Evolutionary conservation across 1,140 invertebrate species (phyloP).

Genomic region (Mercenaria mercenaria): DNA sequence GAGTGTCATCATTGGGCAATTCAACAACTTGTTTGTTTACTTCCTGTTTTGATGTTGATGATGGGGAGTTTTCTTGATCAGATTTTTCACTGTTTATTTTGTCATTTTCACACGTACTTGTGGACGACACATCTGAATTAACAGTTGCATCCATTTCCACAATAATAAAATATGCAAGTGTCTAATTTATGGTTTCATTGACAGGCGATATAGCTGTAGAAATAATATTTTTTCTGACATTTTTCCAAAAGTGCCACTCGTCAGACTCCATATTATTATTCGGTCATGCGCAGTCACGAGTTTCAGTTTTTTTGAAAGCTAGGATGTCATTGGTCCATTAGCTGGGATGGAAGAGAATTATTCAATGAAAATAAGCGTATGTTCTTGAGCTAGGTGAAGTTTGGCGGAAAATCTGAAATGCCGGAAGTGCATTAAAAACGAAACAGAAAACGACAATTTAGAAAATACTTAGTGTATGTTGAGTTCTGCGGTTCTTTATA

Average conservation of each 20-base stretch:
- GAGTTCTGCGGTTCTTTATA: too few species aligned
- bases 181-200: not conserved
- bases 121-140: not conserved
- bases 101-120: not conserved
- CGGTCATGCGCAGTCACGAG: conserved; percentile 30
- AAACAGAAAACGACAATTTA: not conserved
- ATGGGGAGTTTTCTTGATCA: conserved; percentile 51
- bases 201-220: not conserved
- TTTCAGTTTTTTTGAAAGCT: not conserved
- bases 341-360: not conserved
- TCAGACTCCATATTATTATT: conserved; percentile 65
- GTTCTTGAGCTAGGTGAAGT: not conserved
- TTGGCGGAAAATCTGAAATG: conserved; percentile 57
- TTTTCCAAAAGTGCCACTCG: conserved; percentile 21
- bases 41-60: conserved; percentile 66
- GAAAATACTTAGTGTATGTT: too few species aligned
- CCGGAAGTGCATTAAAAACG: conserved; percentile 27
- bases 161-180: not conserved
- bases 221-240: not conserved
- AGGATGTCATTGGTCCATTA: not conserved
- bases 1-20: not conserved
- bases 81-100: not conserved
- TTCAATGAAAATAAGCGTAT: conserved; percentile 19
- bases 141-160: conserved; percentile 25
- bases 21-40: conserved; percentile 68